Conservation (phyloP, 30 jellyfish, hydroid and myxozoan genomes). For the Aurelia coerulea region DNA sequence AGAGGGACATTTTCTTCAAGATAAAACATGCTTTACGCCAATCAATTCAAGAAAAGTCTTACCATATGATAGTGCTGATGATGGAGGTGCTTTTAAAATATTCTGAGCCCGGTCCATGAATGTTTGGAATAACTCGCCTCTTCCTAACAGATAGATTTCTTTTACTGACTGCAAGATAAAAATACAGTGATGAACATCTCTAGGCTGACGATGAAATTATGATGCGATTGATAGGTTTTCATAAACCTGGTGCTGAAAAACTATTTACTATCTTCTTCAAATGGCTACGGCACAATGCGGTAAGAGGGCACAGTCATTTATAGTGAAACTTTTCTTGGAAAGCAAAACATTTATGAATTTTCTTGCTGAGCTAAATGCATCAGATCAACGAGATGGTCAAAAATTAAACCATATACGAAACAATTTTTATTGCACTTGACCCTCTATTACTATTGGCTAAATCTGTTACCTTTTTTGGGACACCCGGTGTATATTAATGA, state of each 20-base stretch:
- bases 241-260: background rate
- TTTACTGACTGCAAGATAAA: constrained; percentile 65
- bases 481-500: too few relatives aligned
- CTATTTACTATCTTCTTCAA: too few relatives aligned
- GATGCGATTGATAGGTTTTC: background rate
- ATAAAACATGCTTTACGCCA: background rate
- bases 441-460: too few relatives aligned
- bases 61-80: constrained; percentile 74
- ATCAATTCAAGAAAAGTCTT: background rate
- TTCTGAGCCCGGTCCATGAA: constrained; percentile 81
- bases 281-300: too few relatives aligned
- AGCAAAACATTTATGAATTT: too few relatives aligned
- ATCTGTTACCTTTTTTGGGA: too few relatives aligned
- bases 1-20: background rate
- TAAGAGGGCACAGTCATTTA: too few relatives aligned
- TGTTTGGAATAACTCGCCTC: constrained; percentile 97
- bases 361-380: too few relatives aligned
- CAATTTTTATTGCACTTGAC: too few relatives aligned
- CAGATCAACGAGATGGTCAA: too few relatives aligned
- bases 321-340: too few relatives aligned
- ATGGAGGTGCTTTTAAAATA: constrained; percentile 91
- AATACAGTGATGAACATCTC: background rate
- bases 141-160: constrained; percentile 90
- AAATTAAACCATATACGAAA: too few relatives aligned
- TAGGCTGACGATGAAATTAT: background rate